A percentile compares a stretch with the other conserved stretches of the same genome.
Conservation (phyloP, 2,113 vertebrate genomes). For the Corythornis cristatus region DNA sequence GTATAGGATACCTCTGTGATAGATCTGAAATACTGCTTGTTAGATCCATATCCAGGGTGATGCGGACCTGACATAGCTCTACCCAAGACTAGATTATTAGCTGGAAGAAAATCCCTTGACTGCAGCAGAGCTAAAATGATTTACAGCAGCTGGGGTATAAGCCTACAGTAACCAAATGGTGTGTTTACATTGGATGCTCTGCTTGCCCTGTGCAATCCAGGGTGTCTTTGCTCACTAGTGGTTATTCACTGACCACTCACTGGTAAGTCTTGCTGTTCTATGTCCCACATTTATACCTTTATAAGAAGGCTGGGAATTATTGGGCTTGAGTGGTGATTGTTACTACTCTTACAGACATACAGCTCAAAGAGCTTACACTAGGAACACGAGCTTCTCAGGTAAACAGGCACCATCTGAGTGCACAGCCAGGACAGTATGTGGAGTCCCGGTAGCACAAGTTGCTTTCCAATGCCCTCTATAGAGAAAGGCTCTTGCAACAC, state of each 20-base stretch:
- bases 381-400: not conserved
- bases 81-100: not conserved
- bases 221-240: not conserved
- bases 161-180: not conserved
- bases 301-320: not conserved
- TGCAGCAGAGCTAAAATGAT: not conserved
- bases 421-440: not conserved
- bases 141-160: not conserved
- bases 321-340: not conserved
- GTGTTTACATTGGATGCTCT: not conserved
- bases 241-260: not conserved
- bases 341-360: not conserved
- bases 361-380: not conserved
- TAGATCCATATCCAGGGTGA: not conserved
- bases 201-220: not conserved
- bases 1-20: not conserved
- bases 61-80: not conserved
- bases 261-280: accelerated
- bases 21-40: not conserved
- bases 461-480: not conserved
- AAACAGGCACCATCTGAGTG: not conserved
- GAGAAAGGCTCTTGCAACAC: not conserved
- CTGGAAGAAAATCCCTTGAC: not conserved
- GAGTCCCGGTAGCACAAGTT: not conserved
- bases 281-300: not conserved